phyloP scores from a whole-genome alignment of 2,888 invertebrate species.

The Tolmerus cingulatus region DNA sequence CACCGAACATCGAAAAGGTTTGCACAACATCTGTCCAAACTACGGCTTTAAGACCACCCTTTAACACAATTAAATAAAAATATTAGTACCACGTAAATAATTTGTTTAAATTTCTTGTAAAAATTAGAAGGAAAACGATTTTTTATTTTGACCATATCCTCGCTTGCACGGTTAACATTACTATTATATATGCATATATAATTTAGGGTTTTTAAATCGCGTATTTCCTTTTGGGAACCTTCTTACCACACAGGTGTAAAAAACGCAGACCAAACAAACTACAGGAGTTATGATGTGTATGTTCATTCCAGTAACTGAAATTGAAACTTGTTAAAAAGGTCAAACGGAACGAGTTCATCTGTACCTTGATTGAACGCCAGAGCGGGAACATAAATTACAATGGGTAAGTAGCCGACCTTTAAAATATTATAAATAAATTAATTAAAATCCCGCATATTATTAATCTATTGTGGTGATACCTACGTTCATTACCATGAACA shows the following conservation, averaged over 20 bases:
- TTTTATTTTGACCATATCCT: too few relatives aligned
- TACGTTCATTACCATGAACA: slow-evolving; percentile 78
- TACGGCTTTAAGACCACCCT: slow-evolving; percentile 84
- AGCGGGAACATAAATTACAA: slow-evolving; percentile 82
- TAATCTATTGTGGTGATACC: slow-evolving; percentile 57
- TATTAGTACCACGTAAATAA: background rate
- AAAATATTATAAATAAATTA: slow-evolving; percentile 50
- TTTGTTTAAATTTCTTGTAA: too few relatives aligned
- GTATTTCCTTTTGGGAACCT: background rate
- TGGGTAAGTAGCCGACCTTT: slow-evolving; percentile 79
- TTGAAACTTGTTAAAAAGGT: background rate
- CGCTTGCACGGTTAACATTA: too few relatives aligned
- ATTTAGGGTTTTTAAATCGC: background rate
- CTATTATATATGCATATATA: too few relatives aligned
- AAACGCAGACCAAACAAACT: slow-evolving; percentile 84
- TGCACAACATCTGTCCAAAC: slow-evolving; percentile 82
- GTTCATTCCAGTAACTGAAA: slow-evolving; percentile 81
- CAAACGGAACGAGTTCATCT: background rate
- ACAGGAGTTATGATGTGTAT: slow-evolving; percentile 84
- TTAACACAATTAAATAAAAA: slow-evolving; percentile 1
- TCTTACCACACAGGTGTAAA: slow-evolving; percentile 84
- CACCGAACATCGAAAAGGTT: slow-evolving; percentile 78
- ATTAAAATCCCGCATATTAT: background rate
- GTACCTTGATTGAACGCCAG: slow-evolving; percentile 82
- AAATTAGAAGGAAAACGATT: too few relatives aligned